phyloP scores from a whole-genome alignment of 2,888 invertebrate species.

The Torymus auratus region DNA sequence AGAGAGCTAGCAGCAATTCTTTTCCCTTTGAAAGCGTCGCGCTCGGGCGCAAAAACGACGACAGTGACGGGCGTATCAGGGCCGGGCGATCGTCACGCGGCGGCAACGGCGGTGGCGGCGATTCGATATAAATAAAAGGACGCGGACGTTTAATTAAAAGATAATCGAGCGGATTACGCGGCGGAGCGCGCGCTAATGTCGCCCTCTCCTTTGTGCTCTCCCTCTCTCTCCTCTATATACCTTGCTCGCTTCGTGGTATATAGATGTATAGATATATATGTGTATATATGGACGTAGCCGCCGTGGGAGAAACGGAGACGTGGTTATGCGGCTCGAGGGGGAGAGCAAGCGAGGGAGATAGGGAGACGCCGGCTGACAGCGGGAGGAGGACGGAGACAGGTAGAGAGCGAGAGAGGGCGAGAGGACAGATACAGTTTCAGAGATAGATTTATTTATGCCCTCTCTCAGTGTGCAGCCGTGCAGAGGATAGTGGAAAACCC shows the following conservation, averaged over 20 bases:
- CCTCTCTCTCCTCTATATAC: no score
- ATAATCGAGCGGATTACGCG: constrained; percentile 72
- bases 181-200: constrained; percentile 67
- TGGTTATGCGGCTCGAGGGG: not conserved
- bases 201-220: constrained; percentile 47
- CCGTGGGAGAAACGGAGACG: constrained; percentile 39
- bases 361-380: not conserved
- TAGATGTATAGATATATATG: constrained; percentile 61
- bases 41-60: constrained; percentile 9
- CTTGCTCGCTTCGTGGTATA: constrained; percentile 38
- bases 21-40: constrained; percentile 11
- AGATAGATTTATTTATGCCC: constrained; percentile 53
- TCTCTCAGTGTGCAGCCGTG: not conserved
- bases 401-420: not conserved
- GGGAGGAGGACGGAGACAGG: constrained; percentile 37
- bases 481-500: constrained; percentile 3
- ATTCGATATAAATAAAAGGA: constrained; percentile 56
- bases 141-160: constrained; percentile 75
- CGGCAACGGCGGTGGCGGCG: not conserved
- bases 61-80: constrained; percentile 34
- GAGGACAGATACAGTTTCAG: constrained; percentile 49
- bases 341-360: constrained; percentile 3
- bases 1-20: not conserved
- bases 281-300: constrained; percentile 51
- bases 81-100: constrained; percentile 48